Evolutionary conservation across 2,888 invertebrate species (phyloP), one percentile per base, ranked within the genome.

Genomic region (Phytoseiulus persimilis): DNA sequence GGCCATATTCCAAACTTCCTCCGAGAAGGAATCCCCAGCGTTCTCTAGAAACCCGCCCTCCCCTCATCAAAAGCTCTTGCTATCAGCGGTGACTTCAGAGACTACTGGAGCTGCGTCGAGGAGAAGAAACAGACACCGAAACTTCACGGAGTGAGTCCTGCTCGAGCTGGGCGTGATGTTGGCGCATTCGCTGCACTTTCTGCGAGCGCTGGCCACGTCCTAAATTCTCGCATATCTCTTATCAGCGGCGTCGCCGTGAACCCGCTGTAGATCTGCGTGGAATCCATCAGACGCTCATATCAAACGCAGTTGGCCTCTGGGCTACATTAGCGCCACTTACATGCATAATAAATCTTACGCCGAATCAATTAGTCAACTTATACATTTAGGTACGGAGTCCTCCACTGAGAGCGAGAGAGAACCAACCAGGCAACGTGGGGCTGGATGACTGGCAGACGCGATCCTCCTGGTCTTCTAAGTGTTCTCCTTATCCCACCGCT

Each of bases 291-390:
- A 28, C 65, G 65, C 65, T 65, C 65, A 65, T 65, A 65, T 65
- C 65, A 65, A 28, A 65, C 65, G 65, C 65, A 65, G 65, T 65
- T 65, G 65, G 65, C 65, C 65, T 65, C 32, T 11, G 45, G 39
- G 87, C 33, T 45, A 87, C 87, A 87, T 87, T 87, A 87, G 18
- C 87, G 87, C 87, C 32, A 87, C 87, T 87, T 87, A 87, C 87
- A 87, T 87, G 45, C 87, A 87, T 87, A 87, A 87, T 87, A 87
- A 87, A 87, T 87, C 87, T 87, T 31, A 28, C 87, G 32, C 87
- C 45, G 87, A 87, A 31, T 87, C 87, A 87, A 87, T 87, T 87
- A 87, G 87, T 87, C 87, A 87, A 87, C 87, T 87, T 87, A 87
- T 87, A 87, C 87, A 87, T 87, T 87, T 87, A 87, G 87, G 65